phyloP scores from a whole-genome alignment of 2,113 vertebrate species.

The Petaurus breviceps region DNA sequence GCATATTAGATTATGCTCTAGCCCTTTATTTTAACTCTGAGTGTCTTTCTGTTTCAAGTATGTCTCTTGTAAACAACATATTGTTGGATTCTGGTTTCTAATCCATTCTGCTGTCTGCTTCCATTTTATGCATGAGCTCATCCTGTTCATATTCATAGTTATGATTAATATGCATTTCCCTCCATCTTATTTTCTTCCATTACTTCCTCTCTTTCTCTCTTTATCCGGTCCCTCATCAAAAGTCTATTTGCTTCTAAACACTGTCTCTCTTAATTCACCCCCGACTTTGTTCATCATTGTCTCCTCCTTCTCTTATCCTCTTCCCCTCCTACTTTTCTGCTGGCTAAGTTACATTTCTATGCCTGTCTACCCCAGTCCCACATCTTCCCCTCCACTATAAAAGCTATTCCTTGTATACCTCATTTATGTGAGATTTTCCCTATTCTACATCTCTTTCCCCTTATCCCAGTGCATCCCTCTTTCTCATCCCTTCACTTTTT shows the following conservation, averaged over 20 bases:
- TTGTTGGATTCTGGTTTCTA: not conserved
- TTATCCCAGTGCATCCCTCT: not conserved
- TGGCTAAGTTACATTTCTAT: not conserved
- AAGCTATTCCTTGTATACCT: not conserved
- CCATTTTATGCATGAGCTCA: not conserved
- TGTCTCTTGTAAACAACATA: not conserved
- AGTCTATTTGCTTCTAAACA: not conserved
- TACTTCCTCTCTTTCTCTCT: not conserved
- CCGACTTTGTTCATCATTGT: not conserved
- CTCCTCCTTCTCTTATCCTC: not conserved
- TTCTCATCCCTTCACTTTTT: not conserved
- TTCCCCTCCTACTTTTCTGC: not conserved
- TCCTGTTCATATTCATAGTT: not conserved
- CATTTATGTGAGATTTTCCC: not conserved
- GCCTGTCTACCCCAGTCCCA: not conserved
- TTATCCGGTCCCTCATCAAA: not conserved
- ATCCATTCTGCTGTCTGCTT: not conserved
- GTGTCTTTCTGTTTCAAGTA: not conserved
- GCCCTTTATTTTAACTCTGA: not conserved
- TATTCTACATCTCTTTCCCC: not conserved
- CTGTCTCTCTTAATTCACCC: not conserved
- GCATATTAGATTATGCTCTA: not conserved
- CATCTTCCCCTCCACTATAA: not conserved
- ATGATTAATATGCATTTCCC: not conserved
- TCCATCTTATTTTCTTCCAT: not conserved